phyloP scores from a whole-genome alignment of 2,888 invertebrate species.

The Trachelus stipa region DNA sequence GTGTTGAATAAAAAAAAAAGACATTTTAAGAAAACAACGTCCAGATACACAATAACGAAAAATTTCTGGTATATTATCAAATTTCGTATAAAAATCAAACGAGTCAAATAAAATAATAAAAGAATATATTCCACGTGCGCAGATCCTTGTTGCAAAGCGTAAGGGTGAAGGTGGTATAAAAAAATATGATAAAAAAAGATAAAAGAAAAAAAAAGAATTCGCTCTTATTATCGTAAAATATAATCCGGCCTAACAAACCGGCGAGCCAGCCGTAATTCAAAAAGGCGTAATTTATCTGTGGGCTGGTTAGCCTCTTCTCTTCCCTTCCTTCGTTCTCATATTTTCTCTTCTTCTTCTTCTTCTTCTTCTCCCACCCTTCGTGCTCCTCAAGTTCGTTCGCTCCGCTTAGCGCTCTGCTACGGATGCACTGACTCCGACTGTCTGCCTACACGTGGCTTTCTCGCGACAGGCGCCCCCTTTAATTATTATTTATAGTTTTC shows the following conservation, averaged over 20 bases:
- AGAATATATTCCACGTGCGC: no score
- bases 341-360: no score
- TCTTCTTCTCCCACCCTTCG: no score
- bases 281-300: conserved; percentile 41
- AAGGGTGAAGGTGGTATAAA: no score
- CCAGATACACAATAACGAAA: no score
- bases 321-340: background rate
- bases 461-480: conserved; percentile 33
- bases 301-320: conserved; percentile 35
- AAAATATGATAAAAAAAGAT: background rate
- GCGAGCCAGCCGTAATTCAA: conserved; percentile 37
- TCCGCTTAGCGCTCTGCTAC: background rate
- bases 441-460: conserved; percentile 17
- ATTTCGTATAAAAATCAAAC: no score
- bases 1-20: no score
- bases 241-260: conserved; percentile 43
- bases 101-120: no score
- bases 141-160: no score
- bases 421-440: background rate
- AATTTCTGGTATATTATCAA: no score
- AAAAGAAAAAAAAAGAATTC: conserved; percentile 6
- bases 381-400: background rate
- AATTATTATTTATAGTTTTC: conserved; percentile 54
- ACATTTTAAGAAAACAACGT: no score
- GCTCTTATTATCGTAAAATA: conserved; percentile 34